A percentile compares a stretch with the other conserved stretches of the same genome.
These are phyloP conservation scores for Trinectes maculatus DNA, from an alignment of 2,113 vertebrate species.

Conservation along the genomic window DNA sequence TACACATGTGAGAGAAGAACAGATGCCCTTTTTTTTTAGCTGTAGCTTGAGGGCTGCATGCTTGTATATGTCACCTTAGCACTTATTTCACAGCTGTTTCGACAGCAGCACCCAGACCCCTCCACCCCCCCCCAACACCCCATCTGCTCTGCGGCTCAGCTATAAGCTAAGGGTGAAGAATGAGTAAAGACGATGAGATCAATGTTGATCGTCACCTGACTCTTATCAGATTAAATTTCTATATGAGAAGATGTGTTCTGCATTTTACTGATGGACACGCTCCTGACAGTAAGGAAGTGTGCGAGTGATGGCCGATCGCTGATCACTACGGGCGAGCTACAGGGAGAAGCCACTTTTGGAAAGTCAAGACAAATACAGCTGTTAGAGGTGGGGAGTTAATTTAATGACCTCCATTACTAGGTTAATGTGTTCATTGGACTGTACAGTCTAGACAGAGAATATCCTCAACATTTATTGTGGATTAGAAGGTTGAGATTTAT, in stretches of 20 bases:
- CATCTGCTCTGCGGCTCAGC: slow-evolving; percentile 47
- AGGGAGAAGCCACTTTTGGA: slow-evolving; percentile 2
- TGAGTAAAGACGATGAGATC: slow-evolving; percentile 26
- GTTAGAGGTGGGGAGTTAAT: slow-evolving; percentile 48
- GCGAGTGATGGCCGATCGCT: slow-evolving; percentile 21
- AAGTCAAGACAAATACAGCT: slow-evolving; percentile 45
- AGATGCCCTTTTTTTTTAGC: slow-evolving; percentile 46
- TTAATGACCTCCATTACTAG: slow-evolving; percentile 54
- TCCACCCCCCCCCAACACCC: slow-evolving; percentile 29
- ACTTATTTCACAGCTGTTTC: slow-evolving; percentile 55
- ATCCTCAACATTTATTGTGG: slow-evolving; percentile 58
- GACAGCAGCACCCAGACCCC: slow-evolving; percentile 14
- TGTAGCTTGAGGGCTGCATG: slow-evolving; percentile 21
- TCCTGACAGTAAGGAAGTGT: not conserved
- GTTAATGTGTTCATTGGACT: slow-evolving; percentile 69
- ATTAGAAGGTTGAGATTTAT: slow-evolving; percentile 57
- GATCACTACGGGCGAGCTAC: slow-evolving; percentile 12
- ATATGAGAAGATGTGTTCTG: no score
- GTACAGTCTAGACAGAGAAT: slow-evolving; percentile 60
- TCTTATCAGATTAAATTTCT: no score
- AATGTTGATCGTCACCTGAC: not conserved
- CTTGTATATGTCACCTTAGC: slow-evolving; percentile 43
- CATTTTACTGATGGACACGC: no score
- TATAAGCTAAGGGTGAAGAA: slow-evolving; percentile 31
- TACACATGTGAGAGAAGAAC: not conserved